Evolutionary conservation across 2,113 vertebrate species (phyloP), one percentile per base, ranked within the genome.

Genomic region (Triplophysa dalaica): DNA sequence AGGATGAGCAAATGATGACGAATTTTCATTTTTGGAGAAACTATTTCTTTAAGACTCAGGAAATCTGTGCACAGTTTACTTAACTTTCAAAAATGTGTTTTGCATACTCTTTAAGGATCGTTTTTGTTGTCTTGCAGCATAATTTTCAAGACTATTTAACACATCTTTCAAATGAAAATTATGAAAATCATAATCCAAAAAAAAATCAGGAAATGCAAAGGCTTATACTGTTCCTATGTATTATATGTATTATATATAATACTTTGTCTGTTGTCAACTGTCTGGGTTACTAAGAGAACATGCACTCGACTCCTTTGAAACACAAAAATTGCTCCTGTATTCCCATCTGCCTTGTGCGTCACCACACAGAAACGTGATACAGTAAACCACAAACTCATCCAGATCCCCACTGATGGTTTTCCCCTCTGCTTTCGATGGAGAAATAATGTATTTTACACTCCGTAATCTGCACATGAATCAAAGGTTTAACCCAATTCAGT

Each of bases 381-480:
- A 87, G 80, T 14, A 75, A 84, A 67, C 22, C 80, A 41, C 67
- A 85, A 84, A 89, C 70, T 24, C 13, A n/a, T n/a, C 26, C 19
- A 50, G 86, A 89, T 85, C 70, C 70, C 16, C 12, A 10, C 75
- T 92, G 89, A 90, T 90, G 87, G 85, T 90, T 91, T 68, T 84
- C 76, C 78, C 70, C 85, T 13, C 7, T 75, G 68, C 81, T 81
- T 87, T 85, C 86, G 85, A 85, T 75, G 66, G 85, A 83, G 87
- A 90, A 90, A 89, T 89, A 88, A 90, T 90, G 75, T 22, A 33
- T 87, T 90, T 89, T 88, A 87, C 80, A 86, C 62, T 67, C 74
- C 22, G 54, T 89, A 89, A 92, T 91, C 87, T 87, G 84, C 84
- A 86, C 89, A 91, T 92, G 86, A 86, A 91, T 92, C 91, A 91